Evolutionary conservation across 2,797 vertebrate species (phyloP).

Genomic region (Harpagifer antarcticus): DNA sequence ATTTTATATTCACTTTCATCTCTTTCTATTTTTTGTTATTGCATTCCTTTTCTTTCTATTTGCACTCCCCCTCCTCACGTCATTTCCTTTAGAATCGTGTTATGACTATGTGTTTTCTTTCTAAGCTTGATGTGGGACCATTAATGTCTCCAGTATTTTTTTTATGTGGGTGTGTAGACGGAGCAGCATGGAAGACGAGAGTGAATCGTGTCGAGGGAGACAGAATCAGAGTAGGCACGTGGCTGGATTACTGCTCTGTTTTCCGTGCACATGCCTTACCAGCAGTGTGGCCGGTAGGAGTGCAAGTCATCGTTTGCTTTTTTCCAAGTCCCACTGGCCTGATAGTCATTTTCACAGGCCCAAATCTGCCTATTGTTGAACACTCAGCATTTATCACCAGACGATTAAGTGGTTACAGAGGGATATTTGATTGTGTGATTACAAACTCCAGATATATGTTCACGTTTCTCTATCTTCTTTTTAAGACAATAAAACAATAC

Average conservation of each 20-base stretch:
- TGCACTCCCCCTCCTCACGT: neutral
- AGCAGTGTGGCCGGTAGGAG: conserved; percentile 43
- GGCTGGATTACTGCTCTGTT: conserved; percentile 53
- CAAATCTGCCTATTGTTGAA: conserved; percentile 3
- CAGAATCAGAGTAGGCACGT: conserved; percentile 53
- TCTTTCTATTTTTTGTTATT: neutral
- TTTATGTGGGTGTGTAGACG: conserved; percentile 43
- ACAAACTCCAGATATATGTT: neutral
- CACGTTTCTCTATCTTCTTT: neutral
- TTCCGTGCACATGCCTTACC: conserved; percentile 59
- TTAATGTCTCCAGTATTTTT: conserved; percentile 59
- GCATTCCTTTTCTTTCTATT: neutral
- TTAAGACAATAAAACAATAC: no score
- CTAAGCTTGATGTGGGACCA: conserved; percentile 18
- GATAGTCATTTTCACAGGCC: neutral
- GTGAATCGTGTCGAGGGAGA: conserved; percentile 17
- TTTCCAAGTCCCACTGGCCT: conserved; percentile 19
- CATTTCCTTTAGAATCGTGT: conserved; percentile 24
- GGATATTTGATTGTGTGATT: neutral
- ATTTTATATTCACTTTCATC: conserved; percentile 3
- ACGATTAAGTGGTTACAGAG: neutral
- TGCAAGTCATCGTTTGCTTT: conserved; percentile 35
- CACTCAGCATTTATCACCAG: conserved; percentile 4
- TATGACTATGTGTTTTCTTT: conserved; percentile 29
- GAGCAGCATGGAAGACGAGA: conserved; percentile 15